Evolutionary conservation across 1,140 invertebrate genomes (phyloP), one percentile per base, ranked within the genome.

Genomic region (Plodia interpunctella): DNA sequence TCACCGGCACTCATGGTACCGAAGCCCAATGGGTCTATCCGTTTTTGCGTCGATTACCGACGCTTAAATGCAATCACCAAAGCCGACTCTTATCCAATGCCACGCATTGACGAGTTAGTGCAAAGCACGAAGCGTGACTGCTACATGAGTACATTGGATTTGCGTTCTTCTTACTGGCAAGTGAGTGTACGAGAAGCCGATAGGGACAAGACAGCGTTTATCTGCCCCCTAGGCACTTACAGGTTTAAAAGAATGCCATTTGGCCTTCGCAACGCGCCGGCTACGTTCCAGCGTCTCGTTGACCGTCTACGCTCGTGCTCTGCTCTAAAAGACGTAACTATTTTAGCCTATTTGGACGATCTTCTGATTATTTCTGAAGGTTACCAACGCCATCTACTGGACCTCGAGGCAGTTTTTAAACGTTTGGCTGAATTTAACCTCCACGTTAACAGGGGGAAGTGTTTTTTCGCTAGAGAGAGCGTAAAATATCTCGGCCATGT

Each of bases 51-150:
- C 2, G 81, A 88, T 55, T 81, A 80, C 55, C 21, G 81, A 60
- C 87, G 89, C 19, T 57, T 88, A 10, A 90, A 88, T 59, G 59
- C 70, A 0, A 58, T 80, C 0, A 89, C 85, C 1, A 62, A 65
- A 3, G 59, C 65, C 13, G 82, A 85, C 38, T 49, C 38, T 3
- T 93, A 89, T 70, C 91, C 91, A 0, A 58, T 93, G 5, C 92
- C 91, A 2, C 66, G 80, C 11, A 91, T 93, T 2, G 81, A 90
- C 21, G 84, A 91, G 9, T 68, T 79, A 2, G 59, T 93, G 15
- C 65, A 87, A 52, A 21, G 32, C 1, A 61, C 91, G 20, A 68
- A 65, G 8, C 69, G 72, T 9, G 62, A 68, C 13, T 68, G 68
- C 32, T 87, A 70, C 44, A 90, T 91, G 61, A 72, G 74, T 5